phyloP scores from a whole-genome alignment of 2,888 invertebrate genomes.

The Melikaiella ostensackeni region DNA sequence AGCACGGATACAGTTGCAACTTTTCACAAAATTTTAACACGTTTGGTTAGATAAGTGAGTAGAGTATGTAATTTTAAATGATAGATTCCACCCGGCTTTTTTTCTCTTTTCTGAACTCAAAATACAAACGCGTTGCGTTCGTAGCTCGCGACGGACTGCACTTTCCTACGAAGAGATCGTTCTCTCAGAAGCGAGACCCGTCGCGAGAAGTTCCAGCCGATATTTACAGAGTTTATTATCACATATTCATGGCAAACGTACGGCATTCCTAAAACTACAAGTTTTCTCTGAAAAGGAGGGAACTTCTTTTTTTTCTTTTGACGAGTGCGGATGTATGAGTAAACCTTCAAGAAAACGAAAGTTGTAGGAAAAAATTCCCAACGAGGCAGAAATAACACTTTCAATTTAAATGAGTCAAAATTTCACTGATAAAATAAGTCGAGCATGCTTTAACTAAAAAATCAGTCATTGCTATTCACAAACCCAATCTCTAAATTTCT shows the following conservation, averaged over 20 bases:
- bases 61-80: not conserved
- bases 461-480: no score
- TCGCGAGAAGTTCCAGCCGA: conserved; percentile 8
- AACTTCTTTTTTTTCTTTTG: not conserved
- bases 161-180: conserved; percentile 45
- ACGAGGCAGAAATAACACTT: not conserved
- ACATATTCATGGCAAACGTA: conserved; percentile 10
- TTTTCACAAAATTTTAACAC: not conserved
- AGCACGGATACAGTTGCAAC: not conserved
- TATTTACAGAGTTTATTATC: conserved; percentile 18
- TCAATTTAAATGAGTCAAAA: no score
- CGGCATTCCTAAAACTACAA: conserved; percentile 14
- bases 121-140: conserved; percentile 44
- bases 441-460: no score
- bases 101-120: not conserved
- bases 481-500: no score
- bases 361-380: not conserved
- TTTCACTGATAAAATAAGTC: no score
- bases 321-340: not conserved
- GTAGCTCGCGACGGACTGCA: conserved; percentile 53
- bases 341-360: conserved; percentile 6
- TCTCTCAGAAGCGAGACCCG: conserved; percentile 8
- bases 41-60: not conserved
- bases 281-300: not conserved
- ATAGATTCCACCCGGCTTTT: not conserved